Base-by-base conservation (phyloP, 2,113 vertebrate genomes). In the Nothoprocta perdicaria region DNA sequence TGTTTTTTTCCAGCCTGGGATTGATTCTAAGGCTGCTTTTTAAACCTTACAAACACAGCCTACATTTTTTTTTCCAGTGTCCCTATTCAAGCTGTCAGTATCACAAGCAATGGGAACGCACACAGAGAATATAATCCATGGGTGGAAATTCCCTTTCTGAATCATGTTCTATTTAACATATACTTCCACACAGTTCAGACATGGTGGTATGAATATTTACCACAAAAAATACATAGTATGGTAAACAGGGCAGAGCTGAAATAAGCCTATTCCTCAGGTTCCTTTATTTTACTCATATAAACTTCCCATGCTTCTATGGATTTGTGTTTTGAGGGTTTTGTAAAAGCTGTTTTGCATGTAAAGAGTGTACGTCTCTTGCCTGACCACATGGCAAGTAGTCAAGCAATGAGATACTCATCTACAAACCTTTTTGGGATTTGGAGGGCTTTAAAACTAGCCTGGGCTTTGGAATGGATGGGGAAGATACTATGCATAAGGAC, bases 251-350 rank as follows among this genome's bases (percentile, higher is more conserved):
- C 48, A 55, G 53, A 61, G 48, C 14, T 41, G 14, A 57, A 80
- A 62, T 4, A 45, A 79, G 60, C 12, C 15, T 46, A 11, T 12
- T 57, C 38, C 61, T 72, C 26, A 35, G 41, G 9, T 31, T 53
- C 67, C 0, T 0, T 48, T n/a, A 13, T 6, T 29, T 50, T 79
- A 27, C 7, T 29, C 43, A 55, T 61, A 16, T 8, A 16, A 18
- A 23, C 38, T 17, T 57, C n/a, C 53, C 3, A 5, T 1, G 1
- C 29, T 29, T 0, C 1, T 1, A 68, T 0, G 3, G 76, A 26
- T 60, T 48, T 4, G 10, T 55, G 38, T 7, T 71, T 29, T 33
- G 48, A 85, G 40, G 2, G 38, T 41, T 62, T 35, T 1, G 6
- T 4, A 19, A 60, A 66, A 7, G 21, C 38, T 53, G 24, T 31